phyloP scores from a whole-genome alignment of 2,888 invertebrate genomes.

The Blomia tropicalis region DNA sequence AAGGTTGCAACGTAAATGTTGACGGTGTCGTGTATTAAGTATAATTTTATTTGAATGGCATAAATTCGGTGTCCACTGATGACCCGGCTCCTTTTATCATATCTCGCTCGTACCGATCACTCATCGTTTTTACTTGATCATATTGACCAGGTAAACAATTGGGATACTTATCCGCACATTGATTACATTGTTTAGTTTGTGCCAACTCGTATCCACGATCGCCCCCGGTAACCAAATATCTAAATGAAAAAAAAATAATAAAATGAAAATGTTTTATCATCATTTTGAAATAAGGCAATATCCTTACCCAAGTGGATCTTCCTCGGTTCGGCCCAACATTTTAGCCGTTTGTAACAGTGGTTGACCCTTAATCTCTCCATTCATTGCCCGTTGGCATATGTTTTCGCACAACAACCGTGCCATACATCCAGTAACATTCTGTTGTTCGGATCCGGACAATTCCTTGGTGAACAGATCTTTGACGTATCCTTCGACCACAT shows the following conservation, averaged over 20 bases:
- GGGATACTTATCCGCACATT: slow-evolving; percentile 12
- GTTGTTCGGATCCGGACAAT: slow-evolving; percentile 1
- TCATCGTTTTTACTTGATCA: slow-evolving; percentile 1
- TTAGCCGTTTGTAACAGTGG: slow-evolving; percentile 15
- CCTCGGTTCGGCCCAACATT: slow-evolving; percentile 17
- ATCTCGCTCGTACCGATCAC: neutral
- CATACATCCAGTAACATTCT: slow-evolving; percentile 22
- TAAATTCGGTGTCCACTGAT: neutral
- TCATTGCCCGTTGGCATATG: slow-evolving; percentile 20
- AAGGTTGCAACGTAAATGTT: too few species aligned
- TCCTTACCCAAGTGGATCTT: slow-evolving; percentile 1
- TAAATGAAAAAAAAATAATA: too few species aligned
- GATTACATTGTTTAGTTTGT: slow-evolving; percentile 14
- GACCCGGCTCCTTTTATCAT: slow-evolving; percentile 3
- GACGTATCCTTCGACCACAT: slow-evolving; percentile 18
- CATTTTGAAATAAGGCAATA: too few species aligned
- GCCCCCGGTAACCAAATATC: slow-evolving; percentile 21
- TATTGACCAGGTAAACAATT: slow-evolving; percentile 13
- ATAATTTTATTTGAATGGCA: neutral
- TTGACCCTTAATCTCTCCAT: slow-evolving; percentile 20
- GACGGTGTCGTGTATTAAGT: too few species aligned
- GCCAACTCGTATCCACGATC: slow-evolving; percentile 20
- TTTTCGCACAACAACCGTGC: slow-evolving; percentile 20
- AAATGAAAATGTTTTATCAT: too few species aligned
- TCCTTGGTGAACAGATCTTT: slow-evolving; percentile 21